A percentile compares a stretch with the other conserved stretches of the same genome.
These are phyloP conservation scores for Thripadectes ignobilis DNA, from an alignment of 2,797 vertebrate species.

Conservation along the genomic window DNA sequence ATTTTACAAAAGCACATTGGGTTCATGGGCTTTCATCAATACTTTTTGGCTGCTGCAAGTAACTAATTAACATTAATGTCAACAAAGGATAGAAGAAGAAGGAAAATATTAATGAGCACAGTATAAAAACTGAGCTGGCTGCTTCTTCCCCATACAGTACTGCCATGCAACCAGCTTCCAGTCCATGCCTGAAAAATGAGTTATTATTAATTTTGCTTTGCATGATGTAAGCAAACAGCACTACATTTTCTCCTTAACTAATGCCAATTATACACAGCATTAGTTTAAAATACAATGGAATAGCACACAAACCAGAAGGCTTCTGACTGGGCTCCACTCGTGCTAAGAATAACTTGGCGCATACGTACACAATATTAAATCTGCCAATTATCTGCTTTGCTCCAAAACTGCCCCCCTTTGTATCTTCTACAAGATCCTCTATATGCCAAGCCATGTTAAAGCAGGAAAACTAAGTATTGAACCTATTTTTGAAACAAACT, in stretches of 20 bases:
- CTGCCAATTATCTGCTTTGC: background rate
- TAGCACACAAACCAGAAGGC: background rate
- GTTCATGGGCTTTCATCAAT: constrained; percentile 21
- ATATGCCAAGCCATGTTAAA: background rate
- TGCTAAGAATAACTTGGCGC: background rate
- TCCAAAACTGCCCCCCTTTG: background rate
- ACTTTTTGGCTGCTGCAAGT: constrained; percentile 41
- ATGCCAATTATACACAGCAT: background rate
- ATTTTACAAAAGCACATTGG: constrained; percentile 22
- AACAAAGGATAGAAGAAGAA: constrained; percentile 18
- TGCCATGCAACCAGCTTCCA: background rate
- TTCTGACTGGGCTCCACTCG: background rate
- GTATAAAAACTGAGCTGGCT: background rate
- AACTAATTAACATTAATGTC: constrained; percentile 51
- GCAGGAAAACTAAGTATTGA: background rate
- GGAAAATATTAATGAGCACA: background rate
- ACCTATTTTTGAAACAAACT: background rate
- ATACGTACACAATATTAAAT: background rate
- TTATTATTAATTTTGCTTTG: constrained; percentile 19
- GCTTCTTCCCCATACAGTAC: background rate
- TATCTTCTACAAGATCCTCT: background rate
- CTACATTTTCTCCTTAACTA: background rate
- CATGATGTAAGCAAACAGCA: background rate
- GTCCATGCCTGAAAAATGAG: background rate
- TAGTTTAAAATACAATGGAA: constrained; percentile 9